phyloP scores from a whole-genome alignment of 2,797 vertebrate genomes.

The Huso huso region DNA sequence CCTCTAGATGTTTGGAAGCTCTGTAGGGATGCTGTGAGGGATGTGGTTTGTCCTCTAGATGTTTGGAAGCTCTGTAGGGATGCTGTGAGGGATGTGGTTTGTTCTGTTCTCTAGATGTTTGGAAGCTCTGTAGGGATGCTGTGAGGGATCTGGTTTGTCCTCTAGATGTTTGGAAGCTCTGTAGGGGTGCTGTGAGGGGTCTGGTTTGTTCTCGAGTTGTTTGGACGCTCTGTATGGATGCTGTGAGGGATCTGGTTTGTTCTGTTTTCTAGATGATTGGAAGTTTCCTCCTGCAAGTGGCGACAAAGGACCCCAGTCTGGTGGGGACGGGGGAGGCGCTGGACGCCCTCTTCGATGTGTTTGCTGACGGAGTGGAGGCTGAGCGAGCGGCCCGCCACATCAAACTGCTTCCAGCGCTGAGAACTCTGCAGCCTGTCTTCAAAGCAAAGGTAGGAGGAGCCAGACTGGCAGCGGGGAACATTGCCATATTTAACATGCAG shows the following conservation, averaged over 20 bases:
- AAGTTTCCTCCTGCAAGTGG: slow-evolving; percentile 77
- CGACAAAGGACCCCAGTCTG: slow-evolving; percentile 71
- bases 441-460: slow-evolving; percentile 71
- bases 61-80: too few species aligned
- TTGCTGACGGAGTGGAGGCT: slow-evolving; percentile 87
- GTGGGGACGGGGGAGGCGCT: slow-evolving; percentile 88
- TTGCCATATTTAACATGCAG: too few species aligned
- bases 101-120: too few species aligned
- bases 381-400: slow-evolving; percentile 76
- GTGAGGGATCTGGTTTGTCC: too few species aligned
- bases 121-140: too few species aligned
- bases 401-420: slow-evolving; percentile 69
- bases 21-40: not conserved
- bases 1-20: too few species aligned
- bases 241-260: not conserved
- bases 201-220: too few species aligned
- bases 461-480: too few species aligned
- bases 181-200: too few species aligned
- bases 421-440: slow-evolving; percentile 84
- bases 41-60: slow-evolving; percentile 50
- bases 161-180: too few species aligned
- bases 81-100: too few species aligned
- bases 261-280: slow-evolving; percentile 73
- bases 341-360: slow-evolving; percentile 91
- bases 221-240: too few species aligned